A percentile compares a stretch with the other conserved stretches of the same genome.
These are phyloP conservation scores for Cyanistes caeruleus DNA, from an alignment of 2,113 vertebrate genomes.

Conservation along the genomic window DNA sequence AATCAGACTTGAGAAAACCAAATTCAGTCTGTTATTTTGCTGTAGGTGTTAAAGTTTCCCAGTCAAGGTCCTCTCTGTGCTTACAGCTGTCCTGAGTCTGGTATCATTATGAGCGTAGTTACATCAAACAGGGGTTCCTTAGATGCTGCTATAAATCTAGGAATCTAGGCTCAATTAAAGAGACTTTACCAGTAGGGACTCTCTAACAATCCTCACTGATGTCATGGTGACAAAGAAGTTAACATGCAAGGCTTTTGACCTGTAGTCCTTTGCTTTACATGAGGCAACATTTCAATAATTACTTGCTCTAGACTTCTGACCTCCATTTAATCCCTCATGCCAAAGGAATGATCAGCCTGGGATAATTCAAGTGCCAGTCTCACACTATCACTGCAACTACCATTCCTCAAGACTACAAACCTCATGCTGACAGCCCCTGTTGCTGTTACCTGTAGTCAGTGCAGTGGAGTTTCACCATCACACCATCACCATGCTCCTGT, in stretches of 20 bases:
- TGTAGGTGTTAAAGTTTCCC: background rate
- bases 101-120: background rate
- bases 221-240: background rate
- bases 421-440: background rate
- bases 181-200: background rate
- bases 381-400: background rate
- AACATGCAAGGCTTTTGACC: background rate
- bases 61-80: background rate
- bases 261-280: background rate
- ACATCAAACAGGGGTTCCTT: background rate
- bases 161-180: background rate
- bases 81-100: background rate
- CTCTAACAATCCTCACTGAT: background rate
- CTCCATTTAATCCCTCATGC: background rate
- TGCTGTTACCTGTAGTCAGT: background rate
- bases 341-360: background rate
- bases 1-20: background rate
- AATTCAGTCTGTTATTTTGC: background rate
- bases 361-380: background rate
- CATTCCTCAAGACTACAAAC: background rate
- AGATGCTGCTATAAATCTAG: background rate
- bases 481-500: background rate
- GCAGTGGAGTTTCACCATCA: background rate
- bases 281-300: background rate
- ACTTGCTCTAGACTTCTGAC: background rate